Conservation (phyloP, 2,113 vertebrate genomes). For the Gymnocephalus cernua region DNA sequence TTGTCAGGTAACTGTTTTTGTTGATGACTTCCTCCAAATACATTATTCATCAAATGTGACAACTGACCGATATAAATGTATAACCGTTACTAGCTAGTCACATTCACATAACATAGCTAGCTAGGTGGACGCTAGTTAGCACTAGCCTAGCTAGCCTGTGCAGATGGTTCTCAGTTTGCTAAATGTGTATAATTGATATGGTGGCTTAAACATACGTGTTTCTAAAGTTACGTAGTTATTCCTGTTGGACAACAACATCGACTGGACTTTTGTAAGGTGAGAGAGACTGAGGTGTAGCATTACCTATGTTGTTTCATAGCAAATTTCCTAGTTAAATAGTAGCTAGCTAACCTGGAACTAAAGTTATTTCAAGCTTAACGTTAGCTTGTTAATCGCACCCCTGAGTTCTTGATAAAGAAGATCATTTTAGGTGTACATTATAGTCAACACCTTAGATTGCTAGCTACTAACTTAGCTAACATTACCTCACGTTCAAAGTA, state of each 20-base stretch:
- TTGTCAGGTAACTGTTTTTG: constrained; percentile 51
- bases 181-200: no score
- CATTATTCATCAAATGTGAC: not conserved
- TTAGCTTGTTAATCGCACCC: not conserved
- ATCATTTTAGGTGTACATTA: fast-evolving
- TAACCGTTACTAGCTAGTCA: not conserved
- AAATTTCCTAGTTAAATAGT: not conserved
- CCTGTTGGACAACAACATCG: not conserved
- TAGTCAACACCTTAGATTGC: not conserved
- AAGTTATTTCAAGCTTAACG: not conserved
- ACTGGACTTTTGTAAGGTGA: no score
- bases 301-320: not conserved
- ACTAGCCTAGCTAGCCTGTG: constrained; percentile 28
- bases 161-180: not conserved
- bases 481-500: not conserved
- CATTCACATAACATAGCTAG: not conserved
- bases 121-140: constrained; percentile 52
- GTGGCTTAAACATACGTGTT: not conserved
- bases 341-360: not conserved
- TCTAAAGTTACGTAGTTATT: not conserved
- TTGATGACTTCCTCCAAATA: not conserved
- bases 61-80: not conserved
- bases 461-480: not conserved
- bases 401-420: not conserved
- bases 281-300: not conserved